phyloP scores from a whole-genome alignment of 2,113 vertebrate species.

The Centrocercus urophasianus region DNA sequence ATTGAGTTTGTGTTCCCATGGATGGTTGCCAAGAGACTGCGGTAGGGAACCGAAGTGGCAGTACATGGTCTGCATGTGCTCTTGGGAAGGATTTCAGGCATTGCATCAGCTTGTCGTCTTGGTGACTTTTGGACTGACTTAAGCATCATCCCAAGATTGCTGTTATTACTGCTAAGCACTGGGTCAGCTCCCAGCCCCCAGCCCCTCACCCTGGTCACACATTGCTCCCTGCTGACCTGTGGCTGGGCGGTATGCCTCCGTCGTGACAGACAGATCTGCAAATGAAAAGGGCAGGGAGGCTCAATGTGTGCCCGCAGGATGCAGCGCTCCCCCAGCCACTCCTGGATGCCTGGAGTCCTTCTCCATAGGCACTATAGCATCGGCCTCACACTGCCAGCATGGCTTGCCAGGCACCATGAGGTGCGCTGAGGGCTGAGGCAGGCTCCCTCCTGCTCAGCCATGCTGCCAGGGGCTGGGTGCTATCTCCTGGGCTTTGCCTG shows the following conservation, averaged over 20 bases:
- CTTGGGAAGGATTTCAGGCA: neutral
- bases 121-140: neutral
- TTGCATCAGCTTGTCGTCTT: neutral
- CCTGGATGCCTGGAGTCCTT: too few relatives aligned
- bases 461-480: too few relatives aligned
- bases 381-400: too few relatives aligned
- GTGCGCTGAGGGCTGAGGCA: neutral
- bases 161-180: neutral
- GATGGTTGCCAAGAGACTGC: neutral
- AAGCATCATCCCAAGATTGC: neutral
- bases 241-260: fast-evolving
- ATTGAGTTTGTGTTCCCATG: neutral
- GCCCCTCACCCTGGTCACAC: too few relatives aligned
- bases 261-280: neutral
- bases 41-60: neutral
- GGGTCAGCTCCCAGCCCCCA: too few relatives aligned
- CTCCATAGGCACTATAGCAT: too few relatives aligned
- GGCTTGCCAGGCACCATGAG: too few relatives aligned
- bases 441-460: too few relatives aligned
- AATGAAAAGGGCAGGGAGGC: neutral
- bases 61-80: neutral
- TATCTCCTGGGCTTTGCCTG: too few relatives aligned
- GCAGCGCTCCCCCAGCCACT: too few relatives aligned
- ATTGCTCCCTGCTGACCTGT: neutral
- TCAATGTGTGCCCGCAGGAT: neutral